phyloP scores from a whole-genome alignment of 2,113 vertebrate species.

The Bucco capensis region DNA sequence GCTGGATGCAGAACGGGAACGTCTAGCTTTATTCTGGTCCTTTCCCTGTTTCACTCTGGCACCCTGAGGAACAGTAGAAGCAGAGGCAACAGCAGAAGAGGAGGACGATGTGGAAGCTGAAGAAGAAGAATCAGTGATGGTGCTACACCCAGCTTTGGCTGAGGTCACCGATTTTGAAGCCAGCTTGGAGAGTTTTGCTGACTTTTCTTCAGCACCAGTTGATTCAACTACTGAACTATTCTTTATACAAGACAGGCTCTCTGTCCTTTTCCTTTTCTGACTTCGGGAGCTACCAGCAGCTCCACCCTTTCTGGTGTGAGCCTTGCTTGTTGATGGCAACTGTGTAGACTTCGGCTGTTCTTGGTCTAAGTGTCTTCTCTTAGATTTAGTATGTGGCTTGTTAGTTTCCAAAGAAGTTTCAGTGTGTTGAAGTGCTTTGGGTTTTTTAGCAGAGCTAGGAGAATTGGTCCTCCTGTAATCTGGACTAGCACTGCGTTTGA shows the following conservation, averaged over 20 bases:
- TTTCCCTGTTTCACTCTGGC: constrained; percentile 97
- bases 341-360: constrained; percentile 79
- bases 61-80: constrained; percentile 86
- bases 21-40: constrained; percentile 95
- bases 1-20: constrained; percentile 95
- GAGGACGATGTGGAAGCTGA: constrained; percentile 91
- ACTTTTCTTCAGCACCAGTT: constrained; percentile 91
- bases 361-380: constrained; percentile 88
- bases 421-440: constrained; percentile 86
- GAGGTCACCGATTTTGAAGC: constrained; percentile 99
- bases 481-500: constrained; percentile 92
- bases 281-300: constrained; percentile 83
- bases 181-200: constrained; percentile 99
- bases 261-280: constrained; percentile 97
- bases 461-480: constrained; percentile 91
- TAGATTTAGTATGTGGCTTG: constrained; percentile 88
- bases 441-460: constrained; percentile 91
- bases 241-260: constrained; percentile 85
- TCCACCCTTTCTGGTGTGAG: constrained; percentile 89
- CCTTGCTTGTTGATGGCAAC: constrained; percentile 86
- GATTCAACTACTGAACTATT: constrained; percentile 86
- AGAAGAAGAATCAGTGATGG: constrained; percentile 94
- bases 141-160: constrained; percentile 99
- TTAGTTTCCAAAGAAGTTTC: constrained; percentile 83
- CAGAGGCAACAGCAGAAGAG: constrained; percentile 85